Conservation (phyloP, 2,888 invertebrate genomes). For the Campoletis raptor region DNA sequence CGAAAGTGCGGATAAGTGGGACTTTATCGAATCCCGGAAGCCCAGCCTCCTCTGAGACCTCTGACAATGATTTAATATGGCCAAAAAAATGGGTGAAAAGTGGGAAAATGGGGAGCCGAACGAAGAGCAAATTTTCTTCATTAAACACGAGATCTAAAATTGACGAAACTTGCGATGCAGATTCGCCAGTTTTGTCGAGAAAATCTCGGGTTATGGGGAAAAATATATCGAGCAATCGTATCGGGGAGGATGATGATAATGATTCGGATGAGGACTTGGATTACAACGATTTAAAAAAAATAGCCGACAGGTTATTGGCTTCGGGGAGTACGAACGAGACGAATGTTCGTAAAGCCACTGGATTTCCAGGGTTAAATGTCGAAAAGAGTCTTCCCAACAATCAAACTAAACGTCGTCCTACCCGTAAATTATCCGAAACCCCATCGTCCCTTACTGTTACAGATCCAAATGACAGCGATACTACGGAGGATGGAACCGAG, state of each 20-base stretch:
- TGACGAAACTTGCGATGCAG: neutral
- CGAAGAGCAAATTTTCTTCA: neutral
- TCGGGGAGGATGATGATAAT: conserved; percentile 25
- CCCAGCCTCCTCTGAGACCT: conserved; percentile 49
- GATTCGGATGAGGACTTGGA: conserved; percentile 64
- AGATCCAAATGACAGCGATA: conserved; percentile 40
- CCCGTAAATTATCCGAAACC: conserved; percentile 45
- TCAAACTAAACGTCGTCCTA: neutral
- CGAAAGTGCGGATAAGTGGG: conserved; percentile 77
- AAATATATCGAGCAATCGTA: conserved; percentile 2
- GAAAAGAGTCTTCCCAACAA: neutral
- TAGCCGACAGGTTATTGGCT: conserved; percentile 62
- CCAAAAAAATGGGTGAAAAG: neutral
- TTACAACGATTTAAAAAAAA: conserved; percentile 64
- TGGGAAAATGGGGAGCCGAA: neutral
- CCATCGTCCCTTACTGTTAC: conserved; percentile 60
- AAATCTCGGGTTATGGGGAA: conserved; percentile 36
- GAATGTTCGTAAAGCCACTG: conserved; percentile 23
- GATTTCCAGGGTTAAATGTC: conserved; percentile 1
- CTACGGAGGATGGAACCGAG: neutral
- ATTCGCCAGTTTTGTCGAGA: conserved; percentile 31
- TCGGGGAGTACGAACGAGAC: conserved; percentile 24
- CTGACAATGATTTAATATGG: conserved; percentile 38
- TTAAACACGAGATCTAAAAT: neutral
- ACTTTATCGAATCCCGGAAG: conserved; percentile 71